phyloP scores from a whole-genome alignment of 2,888 invertebrate species.

The Stegana nigrithorax region DNA sequence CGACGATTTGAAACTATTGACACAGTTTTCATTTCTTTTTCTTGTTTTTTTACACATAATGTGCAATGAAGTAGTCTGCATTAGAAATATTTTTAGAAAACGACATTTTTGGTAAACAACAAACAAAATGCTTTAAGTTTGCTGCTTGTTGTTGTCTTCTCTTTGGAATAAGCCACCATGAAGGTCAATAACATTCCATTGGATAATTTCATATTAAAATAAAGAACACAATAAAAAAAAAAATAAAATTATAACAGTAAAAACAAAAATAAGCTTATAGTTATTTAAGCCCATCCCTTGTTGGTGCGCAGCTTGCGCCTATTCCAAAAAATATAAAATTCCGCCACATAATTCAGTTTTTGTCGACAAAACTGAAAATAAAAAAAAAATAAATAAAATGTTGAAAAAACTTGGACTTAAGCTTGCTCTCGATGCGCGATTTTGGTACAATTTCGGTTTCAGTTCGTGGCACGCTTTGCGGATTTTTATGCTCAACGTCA shows the following conservation, averaged over 20 bases:
- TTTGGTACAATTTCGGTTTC: neutral
- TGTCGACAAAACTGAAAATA: too few relatives aligned
- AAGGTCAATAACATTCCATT: conserved; percentile 46
- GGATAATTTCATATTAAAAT: conserved; percentile 23
- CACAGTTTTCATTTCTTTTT: too few relatives aligned
- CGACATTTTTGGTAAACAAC: too few relatives aligned
- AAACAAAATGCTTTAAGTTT: conserved; percentile 1
- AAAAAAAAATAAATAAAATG: too few relatives aligned
- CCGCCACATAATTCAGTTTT: neutral
- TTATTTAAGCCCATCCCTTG: neutral
- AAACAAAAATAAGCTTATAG: neutral
- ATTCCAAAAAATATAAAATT: too few relatives aligned
- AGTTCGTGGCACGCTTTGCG: conserved; percentile 1
- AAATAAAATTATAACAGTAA: conserved; percentile 1
- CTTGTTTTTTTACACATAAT: too few relatives aligned
- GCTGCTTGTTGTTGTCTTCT: neutral
- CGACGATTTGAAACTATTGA: conserved; percentile 3
- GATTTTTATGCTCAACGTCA: conserved; percentile 34
- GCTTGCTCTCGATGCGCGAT: too few relatives aligned
- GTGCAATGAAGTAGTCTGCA: too few relatives aligned
- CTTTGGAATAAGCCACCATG: conserved; percentile 43
- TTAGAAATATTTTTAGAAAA: too few relatives aligned
- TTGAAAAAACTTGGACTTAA: too few relatives aligned
- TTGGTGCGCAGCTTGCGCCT: too few relatives aligned
- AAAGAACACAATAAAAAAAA: neutral